Base-by-base conservation (phyloP, 2,113 vertebrate genomes). In the Actenoides hombroni region DNA sequence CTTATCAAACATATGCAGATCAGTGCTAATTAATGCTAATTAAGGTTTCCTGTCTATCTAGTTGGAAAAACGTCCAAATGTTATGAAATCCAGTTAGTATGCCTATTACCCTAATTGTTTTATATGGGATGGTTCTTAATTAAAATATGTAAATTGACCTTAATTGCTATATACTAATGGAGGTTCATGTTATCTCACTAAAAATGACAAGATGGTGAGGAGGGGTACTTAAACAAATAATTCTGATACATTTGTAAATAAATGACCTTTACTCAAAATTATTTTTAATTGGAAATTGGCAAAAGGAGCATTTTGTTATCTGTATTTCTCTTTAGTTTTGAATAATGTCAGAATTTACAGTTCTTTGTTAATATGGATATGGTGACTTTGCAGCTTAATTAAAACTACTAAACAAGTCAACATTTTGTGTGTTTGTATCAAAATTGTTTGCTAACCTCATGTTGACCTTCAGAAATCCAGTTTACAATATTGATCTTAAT, bases 1-100 rank as follows among this genome's bases (percentile, higher is more conserved):
- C 98, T 99, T 99, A 99, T 99, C 98, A 99, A 98, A 99, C 98
- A 98, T 98, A 99, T 99, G 98, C 98, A 99, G 99, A 99, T 99
- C 98, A 99, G 98, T 97, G 97, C 98, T 99, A 98, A 99, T 99
- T 99, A 99, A 98, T 98, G 98, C 98, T 99, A 99, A 98, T 99
- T 98, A 99, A 98, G 98, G 97, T 98, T 98, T 98, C 98, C 97
- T 98, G 98, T 99, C 98, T 98, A 98, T 98, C 98, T 98, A 97
- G 97, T 98, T 98, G 97, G 98, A 98, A 99, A 98, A 98, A 98
- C 95, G 97, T 98, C 98, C 98, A 98, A 99, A 99, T 99, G 98
- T 99, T 99, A 98, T 99, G 98, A 98, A 99, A 99, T 98, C 98
- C 98, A 98, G 98, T 98, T 98, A 98, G 98, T 97, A 97, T 98